Evolutionary conservation across 2,888 invertebrate species (phyloP), one percentile per base, ranked within the genome.

Genomic region (Lysandra coridon): DNA sequence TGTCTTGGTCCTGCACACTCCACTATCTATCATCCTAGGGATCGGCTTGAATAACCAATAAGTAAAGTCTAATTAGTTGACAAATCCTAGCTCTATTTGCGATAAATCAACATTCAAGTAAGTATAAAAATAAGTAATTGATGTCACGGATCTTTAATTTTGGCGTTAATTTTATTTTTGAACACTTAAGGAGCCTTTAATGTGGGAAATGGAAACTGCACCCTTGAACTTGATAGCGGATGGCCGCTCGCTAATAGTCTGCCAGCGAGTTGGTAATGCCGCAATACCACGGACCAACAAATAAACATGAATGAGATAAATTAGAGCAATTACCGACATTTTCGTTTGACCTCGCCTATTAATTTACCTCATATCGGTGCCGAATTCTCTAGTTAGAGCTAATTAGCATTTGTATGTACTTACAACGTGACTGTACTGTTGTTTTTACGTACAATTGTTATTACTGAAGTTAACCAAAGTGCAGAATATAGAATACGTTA

Each of bases 311-410:
- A 82, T 53, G 83, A 84, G 85, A 84, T 87, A 89, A 91, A 90
- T 87, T 88, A 86, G 84, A 86, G 85, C 86, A 87, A 88, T 88
- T 90, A 83, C 80, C 79, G 49, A 79, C 80, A 81, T 83, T 82
- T 83, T 86, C 85, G 84, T 84, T 85, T 89, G 91, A 90, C 92
- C 92, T 92, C 91, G 87, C 88, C 88, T 87, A 90, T 89, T 91
- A 91, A 90, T 90, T 89, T 88, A 90, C 90, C 87, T 87, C 79
- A 87, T 82, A 83, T 82, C 81, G 87, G 85, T 85, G 86, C 85
- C 86, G 85, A 86, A 87, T 87, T 84, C 86, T 85, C 85, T 90
- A 88, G 91, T 90, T 86, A 88, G 83, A 83, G 83, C 81, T 84
- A 89, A 89, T 91, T 88, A 84, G 82, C 83, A 79, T 82, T 81